Base-by-base conservation (phyloP, 2,113 vertebrate genomes). In the Pteronura brasiliensis region DNA sequence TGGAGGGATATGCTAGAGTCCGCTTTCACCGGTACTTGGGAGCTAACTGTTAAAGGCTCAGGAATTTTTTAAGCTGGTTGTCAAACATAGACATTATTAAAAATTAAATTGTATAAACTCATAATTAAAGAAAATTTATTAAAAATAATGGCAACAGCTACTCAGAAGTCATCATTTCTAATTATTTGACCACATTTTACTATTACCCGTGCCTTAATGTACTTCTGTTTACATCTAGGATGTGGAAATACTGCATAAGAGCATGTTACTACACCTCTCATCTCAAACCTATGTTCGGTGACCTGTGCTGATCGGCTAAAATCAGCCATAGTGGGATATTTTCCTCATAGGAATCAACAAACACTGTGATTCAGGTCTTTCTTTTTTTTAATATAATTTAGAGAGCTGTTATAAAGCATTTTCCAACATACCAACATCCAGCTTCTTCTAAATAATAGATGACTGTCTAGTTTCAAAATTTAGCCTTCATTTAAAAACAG, bases 401-500 rank as follows among this genome's bases (percentile, higher is more conserved):
- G 36, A 92, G 34, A 91, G 57, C 36, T 83, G n/a, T 31, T 80
- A 21, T 88, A 88, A 93, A 87, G 34, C 71, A 96, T 86, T 89
- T 88, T 74, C 84, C 69, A 96, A 71, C 23, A 85, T 17, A 88
- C n/a, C 44, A 76, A 77, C 7, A 47, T 18, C 67, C 44, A 79
- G 72, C 79, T 92, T 83, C 79, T 92, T 95, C 55, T 95, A 63
- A 96, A 79, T 95, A 96, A 91, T 13, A 55, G 67, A 93, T 93
- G 59, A 61, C n/a, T 72, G 34, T 93, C 83, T 90, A 63, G 61
- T 76, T 88, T 94, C 27, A 83, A 93, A 96, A 67, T n/a, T 87
- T 95, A 81, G 52, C 71, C 44, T 93, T 95, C 29, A 93, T 93
- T 90, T 88, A 83, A 88, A 97, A 97, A 97, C 59, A 72, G 65